These are phyloP conservation scores for Palythoa heliodiscus DNA, from an alignment of 92 coral and sea anemone species.

Conservation along the genomic window DNA sequence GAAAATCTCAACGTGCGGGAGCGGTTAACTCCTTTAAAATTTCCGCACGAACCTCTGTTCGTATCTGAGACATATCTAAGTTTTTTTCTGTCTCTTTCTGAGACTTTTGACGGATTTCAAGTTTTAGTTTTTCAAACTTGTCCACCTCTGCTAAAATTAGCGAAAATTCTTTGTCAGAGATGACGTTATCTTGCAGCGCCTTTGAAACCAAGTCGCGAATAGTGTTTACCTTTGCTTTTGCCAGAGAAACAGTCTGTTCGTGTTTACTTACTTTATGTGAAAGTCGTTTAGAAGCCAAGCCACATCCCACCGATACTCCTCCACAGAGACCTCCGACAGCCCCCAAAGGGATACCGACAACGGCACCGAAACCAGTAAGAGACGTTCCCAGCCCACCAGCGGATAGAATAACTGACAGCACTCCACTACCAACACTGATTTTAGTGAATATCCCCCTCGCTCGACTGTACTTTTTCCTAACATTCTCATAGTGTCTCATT, in stretches of 20 bases:
- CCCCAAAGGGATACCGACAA: slow-evolving; percentile 32
- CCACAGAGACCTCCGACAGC: slow-evolving; percentile 58
- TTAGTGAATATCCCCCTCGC: neutral
- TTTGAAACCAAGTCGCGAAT: neutral
- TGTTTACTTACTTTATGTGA: neutral
- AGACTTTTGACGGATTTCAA: slow-evolving; percentile 31
- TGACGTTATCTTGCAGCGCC: neutral
- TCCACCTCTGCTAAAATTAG: no score
- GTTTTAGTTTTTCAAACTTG: no score
- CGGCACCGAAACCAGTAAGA: neutral
- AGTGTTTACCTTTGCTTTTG: neutral
- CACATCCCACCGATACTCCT: slow-evolving; percentile 40
- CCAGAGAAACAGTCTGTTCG: neutral
- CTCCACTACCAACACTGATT: neutral
- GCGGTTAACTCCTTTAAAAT: slow-evolving; percentile 43
- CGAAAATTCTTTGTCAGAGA: no score
- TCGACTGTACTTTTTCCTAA: neutral
- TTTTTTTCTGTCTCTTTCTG: slow-evolving; percentile 35
- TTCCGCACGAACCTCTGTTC: slow-evolving; percentile 46
- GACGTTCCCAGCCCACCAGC: neutral
- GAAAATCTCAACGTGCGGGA: slow-evolving; percentile 34
- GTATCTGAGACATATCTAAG: slow-evolving; percentile 34
- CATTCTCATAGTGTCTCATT: neutral
- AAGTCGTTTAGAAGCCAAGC: neutral
- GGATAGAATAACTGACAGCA: neutral